phyloP scores from a whole-genome alignment of 1,140 invertebrate species.

The Spodoptera litura region DNA sequence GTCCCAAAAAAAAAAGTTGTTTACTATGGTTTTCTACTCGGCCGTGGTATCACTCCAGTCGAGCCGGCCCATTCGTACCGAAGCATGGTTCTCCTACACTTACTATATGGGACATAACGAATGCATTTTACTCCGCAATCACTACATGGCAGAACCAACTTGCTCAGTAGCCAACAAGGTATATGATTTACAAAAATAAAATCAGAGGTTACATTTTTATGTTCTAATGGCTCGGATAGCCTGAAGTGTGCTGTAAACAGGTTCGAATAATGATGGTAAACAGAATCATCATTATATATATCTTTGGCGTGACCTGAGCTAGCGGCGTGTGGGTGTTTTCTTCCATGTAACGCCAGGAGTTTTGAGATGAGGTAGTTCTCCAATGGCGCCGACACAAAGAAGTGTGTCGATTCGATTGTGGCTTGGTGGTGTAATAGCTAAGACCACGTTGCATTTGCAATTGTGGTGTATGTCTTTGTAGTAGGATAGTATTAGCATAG shows the following conservation, averaged over 20 bases:
- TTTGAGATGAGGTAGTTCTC: background rate
- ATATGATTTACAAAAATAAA: no score
- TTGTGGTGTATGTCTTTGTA: background rate
- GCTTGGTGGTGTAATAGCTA: background rate
- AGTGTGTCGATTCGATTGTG: background rate
- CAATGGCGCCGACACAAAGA: background rate
- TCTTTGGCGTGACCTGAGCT: conserved; percentile 23
- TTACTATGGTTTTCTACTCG: no score
- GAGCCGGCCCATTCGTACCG: no score
- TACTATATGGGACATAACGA: no score
- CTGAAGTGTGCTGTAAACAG: background rate
- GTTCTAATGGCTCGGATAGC: background rate
- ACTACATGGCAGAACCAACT: no score
- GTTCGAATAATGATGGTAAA: conserved; percentile 1
- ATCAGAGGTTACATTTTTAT: background rate
- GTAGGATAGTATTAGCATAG: no score
- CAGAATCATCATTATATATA: background rate
- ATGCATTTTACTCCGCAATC: no score
- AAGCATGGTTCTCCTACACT: no score
- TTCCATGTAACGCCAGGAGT: conserved; percentile 22
- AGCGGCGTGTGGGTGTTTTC: conserved; percentile 8
- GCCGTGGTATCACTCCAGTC: no score
- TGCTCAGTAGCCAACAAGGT: no score
- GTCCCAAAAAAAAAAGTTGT: no score
- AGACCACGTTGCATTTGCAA: background rate